A percentile compares a stretch with the other conserved stretches of the same genome.
phyloP scores from a whole-genome alignment of 2,113 vertebrate genomes.

The Leiothrix lutea region DNA sequence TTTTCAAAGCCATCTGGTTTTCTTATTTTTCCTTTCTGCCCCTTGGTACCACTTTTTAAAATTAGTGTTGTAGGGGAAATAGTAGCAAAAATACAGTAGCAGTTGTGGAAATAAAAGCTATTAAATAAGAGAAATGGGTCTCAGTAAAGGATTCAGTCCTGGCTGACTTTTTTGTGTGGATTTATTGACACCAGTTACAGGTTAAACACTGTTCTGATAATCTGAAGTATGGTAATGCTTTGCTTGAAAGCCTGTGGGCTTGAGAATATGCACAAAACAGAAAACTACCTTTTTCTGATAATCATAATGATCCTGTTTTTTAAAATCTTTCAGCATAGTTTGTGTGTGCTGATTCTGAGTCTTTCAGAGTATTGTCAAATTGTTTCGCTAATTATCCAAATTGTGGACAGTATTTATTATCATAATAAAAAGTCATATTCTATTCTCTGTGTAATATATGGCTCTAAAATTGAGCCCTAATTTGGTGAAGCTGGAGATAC shows the following conservation, averaged over 20 bases:
- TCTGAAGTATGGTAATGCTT: neutral
- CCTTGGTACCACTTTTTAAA: neutral
- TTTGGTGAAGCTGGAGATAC: neutral
- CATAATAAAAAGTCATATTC: neutral
- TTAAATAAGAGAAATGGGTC: neutral
- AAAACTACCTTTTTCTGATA: neutral
- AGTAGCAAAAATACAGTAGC: neutral
- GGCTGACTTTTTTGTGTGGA: neutral
- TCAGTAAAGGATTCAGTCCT: neutral
- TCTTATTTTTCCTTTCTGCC: neutral
- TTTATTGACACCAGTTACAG: neutral
- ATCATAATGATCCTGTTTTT: neutral
- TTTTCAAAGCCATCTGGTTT: neutral
- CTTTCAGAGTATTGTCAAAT: neutral
- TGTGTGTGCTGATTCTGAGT: neutral
- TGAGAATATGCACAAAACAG: neutral
- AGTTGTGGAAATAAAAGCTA: neutral
- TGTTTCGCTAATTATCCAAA: neutral
- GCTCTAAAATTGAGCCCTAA: neutral
- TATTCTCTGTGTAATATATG: neutral
- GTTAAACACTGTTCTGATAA: neutral
- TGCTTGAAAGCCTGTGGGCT: neutral
- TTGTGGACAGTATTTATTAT: neutral
- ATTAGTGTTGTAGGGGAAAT: neutral
- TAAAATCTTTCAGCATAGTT: neutral